Evolutionary conservation across 2,888 invertebrate genomes (phyloP), one percentile per base, ranked within the genome.

Genomic region (Pocota personata): DNA sequence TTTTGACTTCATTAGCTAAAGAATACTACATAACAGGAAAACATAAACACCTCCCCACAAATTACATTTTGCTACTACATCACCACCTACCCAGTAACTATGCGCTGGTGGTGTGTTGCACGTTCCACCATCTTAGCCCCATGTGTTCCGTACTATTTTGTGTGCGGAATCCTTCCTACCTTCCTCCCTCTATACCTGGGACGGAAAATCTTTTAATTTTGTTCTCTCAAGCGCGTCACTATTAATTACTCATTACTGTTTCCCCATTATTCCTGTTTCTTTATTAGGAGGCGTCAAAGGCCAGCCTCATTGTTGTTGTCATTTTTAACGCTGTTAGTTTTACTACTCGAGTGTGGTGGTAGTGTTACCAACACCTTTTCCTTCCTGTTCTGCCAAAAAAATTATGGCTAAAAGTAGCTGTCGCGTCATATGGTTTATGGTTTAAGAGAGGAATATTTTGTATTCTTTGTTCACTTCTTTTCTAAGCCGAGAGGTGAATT

Each of bases 171-270:
- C 35, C 35, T 35, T 10, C 35, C n/a, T n/a, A n/a, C n/a, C n/a
- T n/a, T 40, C 37, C n/a, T 12, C 14, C 14, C 4, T 40, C 3
- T 2, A 6, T 35, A 40, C n/a, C 40, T 40, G 40, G n/a, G 14
- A 40, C 40, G 40, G 35, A 58, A 37, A 58, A 58, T 66, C 60
- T 69, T 71, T 71, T 78, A 71, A 71, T 78, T 78, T 71, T 71
- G 55, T 78, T 71, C 78, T 71, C 12, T 62, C 32, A 19, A 78
- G 71, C 32, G 71, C 69, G 52, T 71, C 35, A 78, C 64, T 83
- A 83, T 83, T 83, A 83, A 83, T 83, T 83, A 78, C 83, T 83
- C 83, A 83, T 83, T 83, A 72, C 83, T 73, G 73, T 73, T 40
- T 83, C 27, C 55, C 67, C 77, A 83, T 83, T 83, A 78, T 72